A percentile compares a stretch with the other conserved stretches of the same genome.
phyloP scores from a whole-genome alignment of 2,888 invertebrate species.

The Biston stratarius region DNA sequence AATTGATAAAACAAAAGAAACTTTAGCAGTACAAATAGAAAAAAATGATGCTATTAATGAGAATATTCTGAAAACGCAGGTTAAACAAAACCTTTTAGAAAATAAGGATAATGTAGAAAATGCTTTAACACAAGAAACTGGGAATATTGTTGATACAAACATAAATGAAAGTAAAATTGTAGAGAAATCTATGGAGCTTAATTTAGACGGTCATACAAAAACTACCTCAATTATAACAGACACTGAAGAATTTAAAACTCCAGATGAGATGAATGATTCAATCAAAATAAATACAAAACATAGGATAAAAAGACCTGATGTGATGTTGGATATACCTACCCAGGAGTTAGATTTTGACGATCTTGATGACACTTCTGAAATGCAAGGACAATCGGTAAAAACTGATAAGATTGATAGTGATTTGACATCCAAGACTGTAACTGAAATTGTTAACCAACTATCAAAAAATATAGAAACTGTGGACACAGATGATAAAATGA shows the following conservation, averaged over 20 bases:
- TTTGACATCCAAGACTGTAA: conserved; percentile 29
- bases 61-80: not conserved
- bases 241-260: conserved; percentile 25
- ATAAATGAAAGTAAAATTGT: not conserved
- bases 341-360: conserved; percentile 63
- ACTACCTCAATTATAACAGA: conserved; percentile 2
- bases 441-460: conserved; percentile 24
- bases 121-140: not conserved
- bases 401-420: conserved; percentile 1
- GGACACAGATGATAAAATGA: not conserved
- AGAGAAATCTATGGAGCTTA: not conserved
- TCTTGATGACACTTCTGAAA: conserved; percentile 35
- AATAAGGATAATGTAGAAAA: not conserved
- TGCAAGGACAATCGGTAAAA: not conserved
- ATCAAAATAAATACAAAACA: conserved; percentile 51
- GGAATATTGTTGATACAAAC: not conserved
- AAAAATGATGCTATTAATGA: not conserved
- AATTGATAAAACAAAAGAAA: not conserved
- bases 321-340: conserved; percentile 76
- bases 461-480: conserved; percentile 3
- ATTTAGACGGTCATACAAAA: not conserved
- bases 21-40: not conserved
- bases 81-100: not conserved
- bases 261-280: conserved; percentile 30
- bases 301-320: conserved; percentile 67